phyloP scores from a whole-genome alignment of 2,797 vertebrate genomes.

The Pristis pectinata region DNA sequence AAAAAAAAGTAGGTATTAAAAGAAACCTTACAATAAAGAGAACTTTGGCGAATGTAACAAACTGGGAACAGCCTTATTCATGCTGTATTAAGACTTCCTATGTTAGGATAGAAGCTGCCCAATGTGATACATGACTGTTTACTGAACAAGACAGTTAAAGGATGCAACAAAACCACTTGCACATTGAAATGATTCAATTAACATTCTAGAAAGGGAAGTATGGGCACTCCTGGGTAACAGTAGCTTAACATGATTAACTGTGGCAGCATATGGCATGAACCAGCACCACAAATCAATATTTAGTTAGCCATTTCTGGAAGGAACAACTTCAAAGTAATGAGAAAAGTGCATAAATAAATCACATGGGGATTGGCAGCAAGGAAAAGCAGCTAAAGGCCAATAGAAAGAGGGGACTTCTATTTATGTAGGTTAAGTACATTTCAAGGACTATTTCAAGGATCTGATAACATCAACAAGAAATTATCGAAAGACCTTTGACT shows the following conservation, averaged over 20 bases:
- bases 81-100: background rate
- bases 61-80: background rate
- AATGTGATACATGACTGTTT: background rate
- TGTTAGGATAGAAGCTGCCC: background rate
- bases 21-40: background rate
- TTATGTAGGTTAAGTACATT: background rate
- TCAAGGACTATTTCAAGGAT: background rate
- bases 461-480: background rate
- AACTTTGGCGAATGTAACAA: background rate
- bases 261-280: background rate
- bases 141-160: background rate
- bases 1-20: background rate
- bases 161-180: background rate
- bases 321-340: background rate
- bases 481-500: background rate
- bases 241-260: background rate
- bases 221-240: background rate
- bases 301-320: background rate
- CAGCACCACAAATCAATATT: background rate
- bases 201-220: background rate
- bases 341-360: background rate
- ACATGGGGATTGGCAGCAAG: background rate
- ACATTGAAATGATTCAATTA: background rate
- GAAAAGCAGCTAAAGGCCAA: background rate
- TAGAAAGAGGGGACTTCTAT: background rate